Evolutionary conservation across 2,113 vertebrate genomes (phyloP).

Genomic region (Vanacampus margaritifer): DNA sequence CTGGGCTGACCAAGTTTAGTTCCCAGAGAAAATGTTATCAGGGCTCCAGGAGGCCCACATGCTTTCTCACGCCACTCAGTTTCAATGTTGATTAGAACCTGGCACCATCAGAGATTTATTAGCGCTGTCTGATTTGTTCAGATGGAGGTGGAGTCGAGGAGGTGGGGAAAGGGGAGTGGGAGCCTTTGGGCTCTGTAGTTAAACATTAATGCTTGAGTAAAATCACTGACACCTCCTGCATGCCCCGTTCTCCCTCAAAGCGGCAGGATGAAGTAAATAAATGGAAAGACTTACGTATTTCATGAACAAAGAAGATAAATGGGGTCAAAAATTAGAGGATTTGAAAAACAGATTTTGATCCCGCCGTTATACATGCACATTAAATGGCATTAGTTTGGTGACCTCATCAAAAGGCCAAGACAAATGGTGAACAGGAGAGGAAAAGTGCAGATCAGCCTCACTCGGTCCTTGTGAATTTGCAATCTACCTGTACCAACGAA

Average conservation of each 20-base stretch:
- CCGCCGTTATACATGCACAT: conserved; percentile 53
- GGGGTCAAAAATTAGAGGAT: conserved; percentile 54
- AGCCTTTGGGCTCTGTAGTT: conserved; percentile 47
- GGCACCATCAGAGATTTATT: conserved; percentile 62
- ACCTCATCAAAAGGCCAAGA: conserved; percentile 10
- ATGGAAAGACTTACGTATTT: conserved; percentile 66
- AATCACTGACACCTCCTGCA: conserved; percentile 30
- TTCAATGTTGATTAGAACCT: conserved; percentile 51
- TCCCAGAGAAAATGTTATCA: conserved; percentile 47
- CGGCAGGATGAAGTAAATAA: conserved; percentile 58
- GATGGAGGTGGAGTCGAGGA: conserved; percentile 25
- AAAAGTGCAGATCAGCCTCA: conserved; percentile 1
- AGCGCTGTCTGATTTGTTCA: conserved; percentile 30
- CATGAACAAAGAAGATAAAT: conserved; percentile 46
- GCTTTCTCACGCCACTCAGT: conserved; percentile 62
- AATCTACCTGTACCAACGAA: neutral
- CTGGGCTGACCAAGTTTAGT: conserved; percentile 20
- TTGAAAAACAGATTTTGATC: conserved; percentile 53
- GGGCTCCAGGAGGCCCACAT: conserved; percentile 31
- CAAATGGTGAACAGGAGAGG: neutral
- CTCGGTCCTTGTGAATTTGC: neutral
- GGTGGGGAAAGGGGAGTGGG: conserved; percentile 17
- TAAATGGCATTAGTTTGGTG: conserved; percentile 42
- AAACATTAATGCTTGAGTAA: conserved; percentile 61
- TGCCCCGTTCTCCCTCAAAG: conserved; percentile 16